These are phyloP conservation scores for Antitype chi DNA, from an alignment of 2,888 invertebrate genomes.

Conservation along the genomic window DNA sequence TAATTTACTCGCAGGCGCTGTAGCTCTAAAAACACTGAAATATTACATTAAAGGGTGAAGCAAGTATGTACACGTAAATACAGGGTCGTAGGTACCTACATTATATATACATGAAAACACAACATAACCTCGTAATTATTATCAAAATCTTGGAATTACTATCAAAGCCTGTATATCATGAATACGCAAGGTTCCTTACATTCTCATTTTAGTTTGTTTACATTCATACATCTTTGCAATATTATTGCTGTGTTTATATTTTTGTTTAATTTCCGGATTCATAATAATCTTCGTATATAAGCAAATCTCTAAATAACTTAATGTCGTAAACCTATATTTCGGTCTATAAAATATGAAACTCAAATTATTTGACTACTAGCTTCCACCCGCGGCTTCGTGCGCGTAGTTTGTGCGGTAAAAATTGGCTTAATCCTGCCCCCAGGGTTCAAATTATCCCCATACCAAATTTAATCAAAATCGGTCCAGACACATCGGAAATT, in stretches of 20 bases:
- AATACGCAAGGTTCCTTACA: too few relatives aligned
- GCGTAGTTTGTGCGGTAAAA: too few relatives aligned
- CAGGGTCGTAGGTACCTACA: neutral
- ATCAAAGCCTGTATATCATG: neutral
- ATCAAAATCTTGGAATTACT: neutral
- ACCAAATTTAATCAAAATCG: too few relatives aligned
- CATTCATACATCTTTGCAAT: neutral
- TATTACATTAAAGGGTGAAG: constrained; percentile 26
- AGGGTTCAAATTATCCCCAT: too few relatives aligned
- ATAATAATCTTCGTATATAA: neutral
- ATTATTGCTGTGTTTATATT: neutral
- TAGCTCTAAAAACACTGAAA: constrained; percentile 46
- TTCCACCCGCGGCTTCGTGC: too few relatives aligned
- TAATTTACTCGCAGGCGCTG: constrained; percentile 46
- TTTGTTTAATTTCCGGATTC: neutral
- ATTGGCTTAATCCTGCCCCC: too few relatives aligned
- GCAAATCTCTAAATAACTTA: neutral
- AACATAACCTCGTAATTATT: neutral
- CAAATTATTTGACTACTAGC: neutral
- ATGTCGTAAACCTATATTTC: neutral
- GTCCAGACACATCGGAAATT: too few relatives aligned
- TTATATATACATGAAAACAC: too few relatives aligned
- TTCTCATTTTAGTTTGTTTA: neutral
- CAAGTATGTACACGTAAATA: neutral
- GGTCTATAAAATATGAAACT: neutral